These are phyloP conservation scores for Priocnemis perturbator DNA, from an alignment of 2,888 invertebrate species.

Conservation along the genomic window DNA sequence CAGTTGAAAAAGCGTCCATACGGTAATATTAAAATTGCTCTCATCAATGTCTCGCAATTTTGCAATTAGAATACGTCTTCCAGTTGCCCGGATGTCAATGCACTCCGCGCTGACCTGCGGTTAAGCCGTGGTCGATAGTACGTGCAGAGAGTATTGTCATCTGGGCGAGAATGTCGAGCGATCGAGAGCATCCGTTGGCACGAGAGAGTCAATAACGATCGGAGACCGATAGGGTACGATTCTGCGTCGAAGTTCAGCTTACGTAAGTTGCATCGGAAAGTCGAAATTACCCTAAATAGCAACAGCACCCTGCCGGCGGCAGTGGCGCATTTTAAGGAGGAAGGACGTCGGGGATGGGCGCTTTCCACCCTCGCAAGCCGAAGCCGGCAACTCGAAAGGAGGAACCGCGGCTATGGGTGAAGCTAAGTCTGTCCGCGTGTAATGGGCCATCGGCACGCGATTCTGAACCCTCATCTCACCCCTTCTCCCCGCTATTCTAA, in stretches of 20 bases:
- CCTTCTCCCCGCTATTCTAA: conserved; percentile 59
- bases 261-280: conserved; percentile 46
- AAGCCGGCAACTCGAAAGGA: conserved; percentile 67
- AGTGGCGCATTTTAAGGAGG: conserved; percentile 45
- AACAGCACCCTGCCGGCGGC: conserved; percentile 56
- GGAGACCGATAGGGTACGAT: too few species aligned
- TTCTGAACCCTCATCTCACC: conserved; percentile 58
- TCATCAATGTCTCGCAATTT: not conserved
- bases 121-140: too few species aligned
- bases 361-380: conserved; percentile 52
- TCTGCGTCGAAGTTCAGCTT: too few species aligned
- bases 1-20: conserved; percentile 3
- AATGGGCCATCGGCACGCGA: conserved; percentile 73
- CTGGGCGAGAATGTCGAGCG: too few species aligned
- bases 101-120: too few species aligned
- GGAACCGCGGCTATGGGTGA: conserved; percentile 67
- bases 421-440: conserved; percentile 71
- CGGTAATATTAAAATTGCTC: not conserved
- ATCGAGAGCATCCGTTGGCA: too few species aligned
- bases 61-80: not conserved
- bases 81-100: too few species aligned
- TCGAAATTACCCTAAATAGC: conserved; percentile 67
- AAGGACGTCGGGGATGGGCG: conserved; percentile 27
- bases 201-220: too few species aligned
- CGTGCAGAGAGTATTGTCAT: too few species aligned